Base-by-base conservation (phyloP, 2,888 invertebrate species). In the Octonoba sinensis region DNA sequence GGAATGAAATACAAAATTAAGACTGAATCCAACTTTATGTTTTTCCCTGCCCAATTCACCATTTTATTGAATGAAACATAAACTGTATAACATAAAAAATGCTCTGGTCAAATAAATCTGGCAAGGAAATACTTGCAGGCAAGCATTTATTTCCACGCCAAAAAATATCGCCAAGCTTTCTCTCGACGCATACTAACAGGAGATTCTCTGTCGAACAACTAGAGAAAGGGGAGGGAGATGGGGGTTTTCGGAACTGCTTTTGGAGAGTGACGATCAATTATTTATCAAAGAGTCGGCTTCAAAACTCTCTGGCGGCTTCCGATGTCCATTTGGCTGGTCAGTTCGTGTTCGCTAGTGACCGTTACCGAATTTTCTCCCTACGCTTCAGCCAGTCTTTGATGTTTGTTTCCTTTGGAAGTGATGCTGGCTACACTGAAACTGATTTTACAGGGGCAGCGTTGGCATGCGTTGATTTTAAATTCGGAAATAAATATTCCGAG, bases 271-370 rank as follows among this genome's bases (percentile, higher is more conserved):
- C 74, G 27, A 74, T 83, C 77, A 77, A 83, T 83, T 78, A 83
- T 83, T 78, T 74, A 83, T 83, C 83, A 78, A 75, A 82, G 73
- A 72, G 76, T 47, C 76, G 44, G 36, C 20, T 69, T 60, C 69
- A 69, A 76, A 70, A 70, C 70, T 54, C 77, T 77, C 69, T 57
- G 59, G 76, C 54, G 69, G 44, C 72, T 79, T 72, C 78, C 78
- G 66, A 72, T 73, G 79, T 73, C 79, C 73, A 81, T 81, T 81
- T 73, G 79, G 15, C 12, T 69, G 79, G 79, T 73, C 79, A 74
- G 67, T 60, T 22, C 67, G 36, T 36, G 36, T 66, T 57, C 36
- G 22, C 74, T 2, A 44, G 20, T 36, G 36, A 11, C 65, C 62
- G 62, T 66, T 54, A 69, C 60, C 24, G 62, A 62, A 76, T 76